Evolutionary conservation across 2,888 invertebrate genomes (phyloP), one percentile per base, ranked within the genome.

Genomic region (Syrphus vitripennis): DNA sequence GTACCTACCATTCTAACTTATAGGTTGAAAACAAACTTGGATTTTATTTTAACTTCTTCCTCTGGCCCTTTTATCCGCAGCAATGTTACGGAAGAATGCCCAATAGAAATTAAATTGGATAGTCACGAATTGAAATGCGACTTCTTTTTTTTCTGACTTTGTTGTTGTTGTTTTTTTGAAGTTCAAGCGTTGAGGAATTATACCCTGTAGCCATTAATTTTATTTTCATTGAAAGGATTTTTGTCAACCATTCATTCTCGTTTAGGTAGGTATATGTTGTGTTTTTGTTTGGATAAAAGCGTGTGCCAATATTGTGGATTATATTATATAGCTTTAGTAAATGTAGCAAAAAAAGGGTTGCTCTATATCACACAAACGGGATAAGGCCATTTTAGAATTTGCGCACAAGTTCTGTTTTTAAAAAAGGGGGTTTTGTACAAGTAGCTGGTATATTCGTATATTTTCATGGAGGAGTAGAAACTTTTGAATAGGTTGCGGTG

Each of bases 51-150:
- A 10, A n/a, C 42, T 48, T 10, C 26, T 19, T 29, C 12, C 45
- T n/a, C 42, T 16, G 4, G 1, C 24, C 65, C 7, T 61, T 59
- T 70, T 24, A 74, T 67, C 55, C 37, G 21, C 19, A 48, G 21
- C 74, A 24, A 42, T 53, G 70, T 75, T 63, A 76, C 37, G 75
- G 69, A 75, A 75, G 61, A 70, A 63, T 81, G 81, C 76, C 76
- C 77, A 82, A 71, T 82, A 59, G 70, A 53, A 82, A 77, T 77
- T 71, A 77, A 82, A 77, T 77, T 77, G 77, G 77, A 82, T 77
- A 77, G 71, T 71, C 82, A 77, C 71, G 77, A 81, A 55, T 65
- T 70, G 77, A 70, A 70, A 24, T 16, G 53, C 31, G 65, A 67
- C 19, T 65, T 31, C 1, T 19, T 12, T 57, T 57, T 31, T 31